These are phyloP conservation scores for Archocentrus centrarchus DNA, from an alignment of 2,113 vertebrate genomes.

Conservation along the genomic window DNA sequence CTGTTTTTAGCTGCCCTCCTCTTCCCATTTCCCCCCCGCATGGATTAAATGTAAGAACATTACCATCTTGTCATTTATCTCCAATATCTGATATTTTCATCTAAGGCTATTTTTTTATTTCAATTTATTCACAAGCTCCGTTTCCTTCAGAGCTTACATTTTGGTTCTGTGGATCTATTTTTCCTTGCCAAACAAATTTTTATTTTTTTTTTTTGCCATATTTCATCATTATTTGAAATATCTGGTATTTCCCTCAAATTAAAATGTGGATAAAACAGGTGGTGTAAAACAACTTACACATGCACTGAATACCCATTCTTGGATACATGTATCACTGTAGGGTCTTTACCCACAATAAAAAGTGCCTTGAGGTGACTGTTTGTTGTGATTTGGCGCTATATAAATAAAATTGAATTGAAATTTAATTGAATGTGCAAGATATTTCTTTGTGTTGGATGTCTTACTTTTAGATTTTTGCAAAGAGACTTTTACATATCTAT, in stretches of 20 bases:
- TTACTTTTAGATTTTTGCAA: background rate
- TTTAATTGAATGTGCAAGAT: too few species aligned
- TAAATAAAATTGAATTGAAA: too few species aligned
- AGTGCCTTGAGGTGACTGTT: too few species aligned
- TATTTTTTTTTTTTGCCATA: background rate
- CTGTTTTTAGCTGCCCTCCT: background rate
- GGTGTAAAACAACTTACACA: background rate
- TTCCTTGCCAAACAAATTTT: background rate
- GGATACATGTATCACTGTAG: background rate
- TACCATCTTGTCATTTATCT: background rate
- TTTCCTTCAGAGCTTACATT: background rate
- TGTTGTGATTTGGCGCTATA: too few species aligned
- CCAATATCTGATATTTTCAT: background rate
- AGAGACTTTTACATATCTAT: background rate
- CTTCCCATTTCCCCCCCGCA: background rate
- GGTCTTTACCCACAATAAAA: too few species aligned
- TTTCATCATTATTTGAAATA: background rate
- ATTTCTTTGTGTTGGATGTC: background rate
- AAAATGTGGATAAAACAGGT: background rate
- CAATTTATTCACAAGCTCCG: background rate
- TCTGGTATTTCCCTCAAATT: background rate
- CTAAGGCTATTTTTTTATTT: background rate
- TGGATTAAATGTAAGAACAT: background rate
- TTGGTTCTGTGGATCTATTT: background rate
- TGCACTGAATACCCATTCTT: background rate